Evolutionary conservation across 2,113 vertebrate genomes (phyloP).

Genomic region (Petroica traversi): DNA sequence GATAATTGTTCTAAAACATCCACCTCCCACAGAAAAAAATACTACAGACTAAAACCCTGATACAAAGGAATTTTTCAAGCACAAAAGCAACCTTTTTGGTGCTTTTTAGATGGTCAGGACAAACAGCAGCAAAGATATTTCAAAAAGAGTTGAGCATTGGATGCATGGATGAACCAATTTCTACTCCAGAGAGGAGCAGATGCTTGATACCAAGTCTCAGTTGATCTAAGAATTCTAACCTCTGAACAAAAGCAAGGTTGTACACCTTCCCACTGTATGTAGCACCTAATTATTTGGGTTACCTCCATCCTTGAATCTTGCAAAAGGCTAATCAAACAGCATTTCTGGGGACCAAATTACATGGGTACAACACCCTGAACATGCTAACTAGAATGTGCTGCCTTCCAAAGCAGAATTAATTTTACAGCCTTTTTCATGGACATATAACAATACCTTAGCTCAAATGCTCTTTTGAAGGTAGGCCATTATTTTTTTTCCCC

Average conservation of each 20-base stretch:
- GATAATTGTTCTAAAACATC: background rate
- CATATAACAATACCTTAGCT: background rate
- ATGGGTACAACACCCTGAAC: background rate
- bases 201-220: background rate
- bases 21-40: background rate
- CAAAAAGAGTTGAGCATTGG: background rate
- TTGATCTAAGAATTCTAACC: fast-evolving
- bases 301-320: background rate
- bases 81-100: background rate
- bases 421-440: background rate
- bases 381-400: background rate
- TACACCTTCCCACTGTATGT: background rate
- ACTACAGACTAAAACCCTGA: background rate
- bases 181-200: background rate
- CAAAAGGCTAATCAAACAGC: background rate
- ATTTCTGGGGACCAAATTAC: background rate
- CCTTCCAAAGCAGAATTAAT: background rate
- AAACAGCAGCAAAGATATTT: background rate
- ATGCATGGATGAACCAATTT: background rate
- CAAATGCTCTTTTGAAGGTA: background rate
- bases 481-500: background rate
- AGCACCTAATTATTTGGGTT: background rate
- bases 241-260: background rate
- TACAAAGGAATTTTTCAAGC: background rate
- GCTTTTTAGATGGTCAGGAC: background rate